phyloP scores from a whole-genome alignment of 2,797 vertebrate genomes.

The Pristis pectinata region DNA sequence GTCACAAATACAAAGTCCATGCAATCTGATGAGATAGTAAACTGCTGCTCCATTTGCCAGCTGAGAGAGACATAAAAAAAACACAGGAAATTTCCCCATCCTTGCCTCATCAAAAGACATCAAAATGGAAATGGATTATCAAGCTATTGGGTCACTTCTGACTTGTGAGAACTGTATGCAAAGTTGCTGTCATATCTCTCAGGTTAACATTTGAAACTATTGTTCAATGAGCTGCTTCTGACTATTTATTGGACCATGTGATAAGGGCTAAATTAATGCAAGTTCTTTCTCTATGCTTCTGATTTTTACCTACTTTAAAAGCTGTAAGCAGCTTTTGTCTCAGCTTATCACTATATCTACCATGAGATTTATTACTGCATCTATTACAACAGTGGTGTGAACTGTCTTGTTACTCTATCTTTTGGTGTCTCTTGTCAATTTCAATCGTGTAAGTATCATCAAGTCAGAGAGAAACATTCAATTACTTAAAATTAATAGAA shows the following conservation, averaged over 20 bases:
- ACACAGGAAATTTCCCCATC: not conserved
- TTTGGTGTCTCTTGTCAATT: not conserved
- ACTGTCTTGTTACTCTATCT: not conserved
- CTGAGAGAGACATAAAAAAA: not conserved
- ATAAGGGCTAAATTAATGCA: not conserved
- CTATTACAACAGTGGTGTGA: not conserved
- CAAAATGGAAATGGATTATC: not conserved
- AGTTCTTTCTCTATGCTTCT: not conserved
- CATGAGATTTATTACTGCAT: not conserved
- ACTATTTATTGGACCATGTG: not conserved
- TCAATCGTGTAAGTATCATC: not conserved
- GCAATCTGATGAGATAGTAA: not conserved
- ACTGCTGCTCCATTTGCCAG: not conserved
- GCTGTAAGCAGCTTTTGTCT: not conserved
- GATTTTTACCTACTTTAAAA: not conserved
- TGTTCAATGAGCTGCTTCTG: not conserved
- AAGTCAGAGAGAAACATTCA: not conserved
- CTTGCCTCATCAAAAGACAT: not conserved
- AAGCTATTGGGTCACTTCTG: not conserved
- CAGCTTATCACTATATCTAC: not conserved
- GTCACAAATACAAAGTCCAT: not conserved
- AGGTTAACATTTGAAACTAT: not conserved
- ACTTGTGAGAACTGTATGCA: not conserved
- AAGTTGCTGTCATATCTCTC: not conserved
- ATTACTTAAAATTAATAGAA: not conserved